Evolutionary conservation across 2,797 vertebrate species (phyloP).

Genomic region (Acrossocheilus wenchowensis): DNA sequence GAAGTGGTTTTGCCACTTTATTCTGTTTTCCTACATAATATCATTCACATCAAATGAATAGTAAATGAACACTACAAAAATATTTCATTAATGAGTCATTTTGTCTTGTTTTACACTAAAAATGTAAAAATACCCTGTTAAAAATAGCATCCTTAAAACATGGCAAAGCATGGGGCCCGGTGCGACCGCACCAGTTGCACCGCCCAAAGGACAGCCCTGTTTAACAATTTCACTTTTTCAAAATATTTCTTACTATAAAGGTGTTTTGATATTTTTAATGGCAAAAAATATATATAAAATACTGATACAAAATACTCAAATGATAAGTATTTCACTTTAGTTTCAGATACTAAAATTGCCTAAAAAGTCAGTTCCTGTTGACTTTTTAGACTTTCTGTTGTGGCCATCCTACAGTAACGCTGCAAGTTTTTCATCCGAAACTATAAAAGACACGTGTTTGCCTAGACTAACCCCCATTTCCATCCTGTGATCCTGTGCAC

Average conservation of each 20-base stretch:
- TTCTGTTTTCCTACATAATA: not conserved
- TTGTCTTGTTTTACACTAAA: not conserved
- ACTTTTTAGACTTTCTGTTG: not conserved
- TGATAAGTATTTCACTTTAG: not conserved
- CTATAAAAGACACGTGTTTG: constrained; percentile 46
- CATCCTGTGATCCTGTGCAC: constrained; percentile 35
- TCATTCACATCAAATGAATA: not conserved
- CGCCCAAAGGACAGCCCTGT: too few relatives aligned
- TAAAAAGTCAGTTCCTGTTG: not conserved
- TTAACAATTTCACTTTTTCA: too few relatives aligned
- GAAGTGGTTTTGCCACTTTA: not conserved
- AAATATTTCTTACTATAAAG: too few relatives aligned
- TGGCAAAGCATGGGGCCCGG: too few relatives aligned
- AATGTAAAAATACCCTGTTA: not conserved
- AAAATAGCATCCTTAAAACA: not conserved
- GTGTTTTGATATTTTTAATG: too few relatives aligned
- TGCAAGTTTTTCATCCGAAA: constrained; percentile 11
- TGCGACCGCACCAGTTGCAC: too few relatives aligned
- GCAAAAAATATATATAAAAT: too few relatives aligned
- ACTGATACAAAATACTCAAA: too few relatives aligned
- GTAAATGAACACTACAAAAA: not conserved
- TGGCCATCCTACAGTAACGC: not conserved
- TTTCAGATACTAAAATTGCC: not conserved
- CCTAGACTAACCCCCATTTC: constrained; percentile 32
- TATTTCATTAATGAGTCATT: not conserved